phyloP scores from a whole-genome alignment of 2,888 invertebrate species.

The Macrophya annulata region DNA sequence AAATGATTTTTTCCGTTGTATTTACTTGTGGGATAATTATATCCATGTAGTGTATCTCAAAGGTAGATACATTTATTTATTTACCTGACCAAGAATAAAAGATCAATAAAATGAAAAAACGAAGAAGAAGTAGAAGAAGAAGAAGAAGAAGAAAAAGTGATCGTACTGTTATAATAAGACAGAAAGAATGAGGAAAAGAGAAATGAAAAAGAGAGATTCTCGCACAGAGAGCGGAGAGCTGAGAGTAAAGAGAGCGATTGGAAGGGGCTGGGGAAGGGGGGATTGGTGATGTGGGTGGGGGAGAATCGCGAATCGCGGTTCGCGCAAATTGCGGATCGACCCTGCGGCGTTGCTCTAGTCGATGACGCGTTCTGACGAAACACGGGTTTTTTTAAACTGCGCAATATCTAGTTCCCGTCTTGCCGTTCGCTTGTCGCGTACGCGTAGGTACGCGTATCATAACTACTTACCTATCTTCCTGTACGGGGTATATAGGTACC shows the following conservation, averaged over 20 bases:
- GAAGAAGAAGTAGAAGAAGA: background rate
- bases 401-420: conserved; percentile 6
- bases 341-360: conserved; percentile 51
- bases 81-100: too few relatives aligned
- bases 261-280: background rate
- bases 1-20: too few relatives aligned
- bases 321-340: conserved; percentile 48
- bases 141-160: background rate
- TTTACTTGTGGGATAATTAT: too few relatives aligned
- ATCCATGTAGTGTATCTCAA: too few relatives aligned
- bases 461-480: background rate
- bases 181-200: background rate
- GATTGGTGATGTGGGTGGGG: conserved; percentile 9
- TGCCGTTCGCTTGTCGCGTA: background rate
- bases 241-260: background rate
- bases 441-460: background rate
- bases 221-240: conserved; percentile 15
- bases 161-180: background rate
- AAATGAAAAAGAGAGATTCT: background rate
- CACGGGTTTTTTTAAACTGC: conserved; percentile 13
- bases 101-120: background rate
- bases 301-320: conserved; percentile 57
- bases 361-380: conserved; percentile 53
- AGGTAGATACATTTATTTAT: too few relatives aligned
- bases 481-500: background rate